phyloP scores from a whole-genome alignment of 2,113 vertebrate species.

The Neodontobutis hainanensis region DNA sequence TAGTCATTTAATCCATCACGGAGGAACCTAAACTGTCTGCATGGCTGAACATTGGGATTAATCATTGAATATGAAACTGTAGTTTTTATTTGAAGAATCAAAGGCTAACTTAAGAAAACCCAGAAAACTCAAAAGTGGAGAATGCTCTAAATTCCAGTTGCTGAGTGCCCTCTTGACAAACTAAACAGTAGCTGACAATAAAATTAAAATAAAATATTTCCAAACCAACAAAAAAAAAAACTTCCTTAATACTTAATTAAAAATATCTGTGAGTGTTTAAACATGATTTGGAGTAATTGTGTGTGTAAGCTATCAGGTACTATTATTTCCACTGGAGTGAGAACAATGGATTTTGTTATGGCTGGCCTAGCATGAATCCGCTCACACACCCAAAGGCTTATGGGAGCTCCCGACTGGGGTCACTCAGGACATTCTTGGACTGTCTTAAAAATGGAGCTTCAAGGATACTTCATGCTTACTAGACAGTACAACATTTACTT shows the following conservation, averaged over 20 bases:
- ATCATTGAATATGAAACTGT: neutral
- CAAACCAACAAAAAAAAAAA: no score
- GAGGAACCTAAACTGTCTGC: constrained; percentile 6
- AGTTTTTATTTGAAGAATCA: neutral
- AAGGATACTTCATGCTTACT: neutral
- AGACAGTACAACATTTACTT: no score
- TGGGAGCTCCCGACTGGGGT: constrained; percentile 27
- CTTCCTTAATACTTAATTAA: no score
- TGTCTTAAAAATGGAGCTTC: neutral
- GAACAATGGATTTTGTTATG: constrained; percentile 56
- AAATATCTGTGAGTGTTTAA: neutral
- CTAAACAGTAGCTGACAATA: no score
- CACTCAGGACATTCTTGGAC: constrained; percentile 10
- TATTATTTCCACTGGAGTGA: constrained; percentile 45
- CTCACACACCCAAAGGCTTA: constrained; percentile 18
- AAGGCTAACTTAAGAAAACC: neutral
- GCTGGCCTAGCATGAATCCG: constrained; percentile 41
- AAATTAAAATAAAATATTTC: no score
- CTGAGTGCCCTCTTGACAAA: no score
- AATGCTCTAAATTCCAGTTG: no score
- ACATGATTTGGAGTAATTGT: constrained; percentile 7
- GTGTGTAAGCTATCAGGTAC: constrained; percentile 28
- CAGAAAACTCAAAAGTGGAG: no score
- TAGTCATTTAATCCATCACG: constrained; percentile 46
- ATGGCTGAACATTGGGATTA: constrained; percentile 11